Conservation (phyloP, 2,888 invertebrate species). For the Philaethria dido region DNA sequence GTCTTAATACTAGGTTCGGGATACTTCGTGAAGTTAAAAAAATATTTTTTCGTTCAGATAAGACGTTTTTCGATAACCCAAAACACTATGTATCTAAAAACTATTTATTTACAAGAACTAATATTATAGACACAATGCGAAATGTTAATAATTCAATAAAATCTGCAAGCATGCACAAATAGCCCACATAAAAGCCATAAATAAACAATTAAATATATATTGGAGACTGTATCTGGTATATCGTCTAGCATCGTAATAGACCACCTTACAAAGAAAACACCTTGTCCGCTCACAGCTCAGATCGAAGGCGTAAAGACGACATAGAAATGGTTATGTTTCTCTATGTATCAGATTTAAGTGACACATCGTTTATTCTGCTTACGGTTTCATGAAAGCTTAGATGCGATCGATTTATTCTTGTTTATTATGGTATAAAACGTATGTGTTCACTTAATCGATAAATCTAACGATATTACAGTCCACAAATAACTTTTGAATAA, state of each 20-base stretch:
- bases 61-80: no score
- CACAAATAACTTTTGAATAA: conserved; percentile 3
- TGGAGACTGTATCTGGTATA: conserved; percentile 19
- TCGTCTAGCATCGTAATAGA: conserved; percentile 16
- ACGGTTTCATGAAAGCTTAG: conserved; percentile 58
- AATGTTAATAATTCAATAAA: not conserved
- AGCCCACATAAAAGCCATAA: not conserved
- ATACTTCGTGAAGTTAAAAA: no score
- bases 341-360: conserved; percentile 79
- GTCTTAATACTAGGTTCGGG: no score
- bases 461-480: conserved; percentile 28
- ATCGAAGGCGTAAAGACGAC: conserved; percentile 73
- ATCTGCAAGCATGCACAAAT: not conserved
- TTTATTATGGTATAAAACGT: conserved; percentile 50
- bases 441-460: conserved; percentile 48
- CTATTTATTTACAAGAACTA: no score
- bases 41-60: no score
- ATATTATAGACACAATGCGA: no score
- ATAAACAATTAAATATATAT: conserved; percentile 18
- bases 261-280: conserved; percentile 30
- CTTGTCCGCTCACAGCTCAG: conserved; percentile 48
- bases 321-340: conserved; percentile 75
- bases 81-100: no score
- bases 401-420: conserved; percentile 70
- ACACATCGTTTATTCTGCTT: conserved; percentile 72